Percentiles rank a stretch among this genome's conserved stretches.
These are phyloP conservation scores for Drosophila serrata DNA, from an alignment of 1,140 invertebrate genomes.

Conservation along the genomic window DNA sequence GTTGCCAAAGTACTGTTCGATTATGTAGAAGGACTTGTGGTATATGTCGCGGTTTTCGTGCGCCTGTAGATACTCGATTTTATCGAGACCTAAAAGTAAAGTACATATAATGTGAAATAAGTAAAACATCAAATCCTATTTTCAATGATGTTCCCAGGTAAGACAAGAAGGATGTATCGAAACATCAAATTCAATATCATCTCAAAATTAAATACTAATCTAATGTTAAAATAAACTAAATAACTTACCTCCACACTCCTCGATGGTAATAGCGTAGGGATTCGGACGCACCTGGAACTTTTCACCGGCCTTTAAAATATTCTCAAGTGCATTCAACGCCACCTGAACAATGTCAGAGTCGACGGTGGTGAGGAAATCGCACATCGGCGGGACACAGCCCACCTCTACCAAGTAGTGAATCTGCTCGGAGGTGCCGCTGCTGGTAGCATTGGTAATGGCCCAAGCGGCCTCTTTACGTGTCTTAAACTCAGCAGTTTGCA, in stretches of 20 bases:
- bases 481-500: constrained; percentile 97
- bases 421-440: constrained; percentile 97
- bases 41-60: constrained; percentile 99
- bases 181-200: too few species aligned
- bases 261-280: constrained; percentile 96
- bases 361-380: constrained; percentile 96
- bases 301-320: constrained; percentile 97
- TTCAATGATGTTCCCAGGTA: too few species aligned
- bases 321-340: constrained; percentile 97
- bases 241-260: constrained; percentile 96
- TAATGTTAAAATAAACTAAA: neutral
- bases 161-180: too few species aligned
- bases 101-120: constrained; percentile 1
- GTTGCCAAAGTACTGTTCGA: constrained; percentile 97
- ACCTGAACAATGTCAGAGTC: constrained; percentile 99
- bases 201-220: too few species aligned
- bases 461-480: constrained; percentile 99
- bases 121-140: too few species aligned
- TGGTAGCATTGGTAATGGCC: constrained; percentile 99
- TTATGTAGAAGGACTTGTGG: constrained; percentile 98
- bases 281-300: constrained; percentile 92
- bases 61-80: constrained; percentile 98
- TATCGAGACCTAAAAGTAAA: constrained; percentile 93
- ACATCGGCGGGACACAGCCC: constrained; percentile 97
- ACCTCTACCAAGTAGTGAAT: constrained; percentile 89